These are phyloP conservation scores for Ceratina japonica DNA, from an alignment of 1,140 invertebrate species.

Conservation along the genomic window DNA sequence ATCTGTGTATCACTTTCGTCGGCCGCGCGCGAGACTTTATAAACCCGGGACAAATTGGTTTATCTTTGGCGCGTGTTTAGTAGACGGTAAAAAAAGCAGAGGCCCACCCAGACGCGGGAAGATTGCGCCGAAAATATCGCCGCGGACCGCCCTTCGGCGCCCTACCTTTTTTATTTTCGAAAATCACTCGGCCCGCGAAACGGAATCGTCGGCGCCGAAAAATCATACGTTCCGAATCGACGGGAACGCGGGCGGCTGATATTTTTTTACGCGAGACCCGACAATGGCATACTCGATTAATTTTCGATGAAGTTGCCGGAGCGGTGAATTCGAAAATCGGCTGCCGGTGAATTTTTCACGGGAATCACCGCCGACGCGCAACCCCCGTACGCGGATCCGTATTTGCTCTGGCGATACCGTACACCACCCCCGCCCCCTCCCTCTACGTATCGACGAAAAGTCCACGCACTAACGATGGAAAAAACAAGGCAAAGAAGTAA, in stretches of 20 bases:
- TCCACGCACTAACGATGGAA: constrained; percentile 22
- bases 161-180: neutral
- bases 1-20: constrained; percentile 56
- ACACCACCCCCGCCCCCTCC: too few relatives aligned
- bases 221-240: neutral
- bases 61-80: constrained; percentile 62
- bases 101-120: constrained; percentile 56
- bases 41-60: constrained; percentile 68
- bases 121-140: constrained; percentile 64
- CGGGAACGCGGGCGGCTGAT: neutral
- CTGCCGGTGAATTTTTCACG: constrained; percentile 30
- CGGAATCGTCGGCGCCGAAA: neutral
- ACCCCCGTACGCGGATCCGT: neutral
- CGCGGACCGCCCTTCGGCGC: too few relatives aligned
- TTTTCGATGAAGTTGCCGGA: constrained; percentile 20
- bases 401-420: constrained; percentile 3
- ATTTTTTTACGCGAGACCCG: constrained; percentile 3
- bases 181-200: neutral
- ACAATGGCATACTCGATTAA: constrained; percentile 34
- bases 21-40: constrained; percentile 48
- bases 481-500: constrained; percentile 35
- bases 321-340: constrained; percentile 30
- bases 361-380: neutral
- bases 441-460: constrained; percentile 13
- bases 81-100: constrained; percentile 55